Conservation (phyloP, 92 coral and sea anemone species). For the Siderastrea siderea region DNA sequence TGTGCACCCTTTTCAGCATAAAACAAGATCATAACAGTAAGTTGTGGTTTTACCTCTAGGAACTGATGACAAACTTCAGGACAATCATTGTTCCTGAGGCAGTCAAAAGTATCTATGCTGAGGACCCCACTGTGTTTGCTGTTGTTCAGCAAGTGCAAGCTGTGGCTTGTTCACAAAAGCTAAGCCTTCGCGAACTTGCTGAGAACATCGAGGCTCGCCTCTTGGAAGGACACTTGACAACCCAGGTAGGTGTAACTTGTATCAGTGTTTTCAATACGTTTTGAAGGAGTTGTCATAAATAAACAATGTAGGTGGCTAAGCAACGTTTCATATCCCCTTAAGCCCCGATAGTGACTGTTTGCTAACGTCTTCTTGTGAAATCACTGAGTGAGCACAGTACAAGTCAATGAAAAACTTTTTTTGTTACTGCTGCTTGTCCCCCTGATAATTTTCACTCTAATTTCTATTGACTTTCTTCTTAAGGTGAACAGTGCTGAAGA, state of each 20-base stretch:
- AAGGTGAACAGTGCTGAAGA: conserved; percentile 17
- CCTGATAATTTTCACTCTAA: not conserved
- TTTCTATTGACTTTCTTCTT: not conserved
- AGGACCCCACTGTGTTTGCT: conserved; percentile 83
- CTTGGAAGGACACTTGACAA: conserved; percentile 26
- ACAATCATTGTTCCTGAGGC: conserved; percentile 98
- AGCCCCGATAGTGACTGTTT: too few species aligned
- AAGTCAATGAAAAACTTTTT: too few species aligned
- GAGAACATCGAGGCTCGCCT: conserved; percentile 62
- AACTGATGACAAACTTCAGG: conserved; percentile 96
- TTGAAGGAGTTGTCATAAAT: not conserved
- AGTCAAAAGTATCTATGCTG: conserved; percentile 83
- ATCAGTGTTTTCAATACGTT: not conserved
- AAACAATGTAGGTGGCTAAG: not conserved
- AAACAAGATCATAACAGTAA: too few species aligned
- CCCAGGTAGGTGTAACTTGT: conserved; percentile 34
- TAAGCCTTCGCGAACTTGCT: conserved; percentile 52
- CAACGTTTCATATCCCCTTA: too few species aligned
- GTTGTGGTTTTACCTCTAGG: conserved; percentile 57
- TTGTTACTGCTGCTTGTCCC: not conserved
- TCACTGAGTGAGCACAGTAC: too few species aligned
- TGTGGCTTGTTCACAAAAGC: conserved; percentile 61
- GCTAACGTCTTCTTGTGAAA: too few species aligned
- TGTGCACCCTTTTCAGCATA: too few species aligned
- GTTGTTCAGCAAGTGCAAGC: conserved; percentile 82